Conservation (phyloP, 1,140 invertebrate genomes). For the Drosophila baimaii region DNA sequence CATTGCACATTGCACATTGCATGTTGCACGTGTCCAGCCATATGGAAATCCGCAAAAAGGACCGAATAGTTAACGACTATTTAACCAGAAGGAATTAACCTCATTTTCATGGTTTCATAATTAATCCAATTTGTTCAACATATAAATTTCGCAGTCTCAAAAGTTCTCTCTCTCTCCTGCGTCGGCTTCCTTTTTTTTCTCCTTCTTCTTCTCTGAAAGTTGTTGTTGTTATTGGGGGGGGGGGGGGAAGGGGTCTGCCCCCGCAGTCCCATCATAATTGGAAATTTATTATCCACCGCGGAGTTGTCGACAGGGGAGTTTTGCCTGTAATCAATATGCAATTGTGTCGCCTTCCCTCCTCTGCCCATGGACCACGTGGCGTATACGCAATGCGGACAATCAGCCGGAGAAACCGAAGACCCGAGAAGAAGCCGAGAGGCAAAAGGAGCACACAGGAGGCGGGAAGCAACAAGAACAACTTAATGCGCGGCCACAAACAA, state of each 20-base stretch:
- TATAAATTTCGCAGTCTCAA: slow-evolving; percentile 53
- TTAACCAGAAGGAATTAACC: slow-evolving; percentile 77
- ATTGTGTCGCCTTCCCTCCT: slow-evolving; percentile 23
- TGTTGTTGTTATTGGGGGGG: slow-evolving; percentile 1
- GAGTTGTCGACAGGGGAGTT: slow-evolving; percentile 53
- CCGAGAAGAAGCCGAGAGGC: not conserved
- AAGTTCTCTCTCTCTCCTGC: not conserved
- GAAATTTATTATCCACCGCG: slow-evolving; percentile 76
- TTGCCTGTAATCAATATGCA: slow-evolving; percentile 47
- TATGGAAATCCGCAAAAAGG: slow-evolving; percentile 33
- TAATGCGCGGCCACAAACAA: slow-evolving; percentile 43
- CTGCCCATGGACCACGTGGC: slow-evolving; percentile 14
- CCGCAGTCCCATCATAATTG: slow-evolving; percentile 70
- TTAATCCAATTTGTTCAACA: slow-evolving; percentile 76
- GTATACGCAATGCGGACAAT: slow-evolving; percentile 50
- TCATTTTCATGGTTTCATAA: slow-evolving; percentile 82
- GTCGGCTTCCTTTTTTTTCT: not conserved
- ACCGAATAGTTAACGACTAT: slow-evolving; percentile 67
- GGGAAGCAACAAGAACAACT: slow-evolving; percentile 37
- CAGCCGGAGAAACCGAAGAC: slow-evolving; percentile 18
- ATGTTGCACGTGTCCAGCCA: slow-evolving; percentile 48
- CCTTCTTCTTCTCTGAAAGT: not conserved
- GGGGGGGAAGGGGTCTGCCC: no score
- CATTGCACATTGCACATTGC: not conserved
- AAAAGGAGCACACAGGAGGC: not conserved